These are phyloP conservation scores for Tympanuchus pallidicinctus DNA, from an alignment of 2,113 vertebrate species.

Conservation along the genomic window DNA sequence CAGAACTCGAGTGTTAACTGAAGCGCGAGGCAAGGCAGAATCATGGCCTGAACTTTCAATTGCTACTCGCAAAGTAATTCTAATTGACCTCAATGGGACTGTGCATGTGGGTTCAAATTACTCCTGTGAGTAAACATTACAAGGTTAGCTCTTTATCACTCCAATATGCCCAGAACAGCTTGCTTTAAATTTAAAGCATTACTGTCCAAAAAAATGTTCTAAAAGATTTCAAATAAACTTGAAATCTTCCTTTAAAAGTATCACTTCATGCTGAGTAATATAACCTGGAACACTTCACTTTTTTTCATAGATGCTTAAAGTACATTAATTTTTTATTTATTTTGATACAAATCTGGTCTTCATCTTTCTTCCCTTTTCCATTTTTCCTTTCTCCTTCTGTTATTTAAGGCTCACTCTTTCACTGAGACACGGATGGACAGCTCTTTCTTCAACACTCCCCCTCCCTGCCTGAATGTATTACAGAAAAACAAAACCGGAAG, in stretches of 20 bases:
- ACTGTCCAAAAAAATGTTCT: neutral
- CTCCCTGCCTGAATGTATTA: conserved; percentile 39
- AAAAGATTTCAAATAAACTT: neutral
- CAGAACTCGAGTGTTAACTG: conserved; percentile 22
- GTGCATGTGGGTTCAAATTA: neutral
- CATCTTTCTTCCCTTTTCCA: neutral
- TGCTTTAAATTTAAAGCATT: neutral
- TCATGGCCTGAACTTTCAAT: conserved; percentile 13
- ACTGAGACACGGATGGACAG: neutral
- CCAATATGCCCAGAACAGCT: neutral
- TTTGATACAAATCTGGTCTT: neutral
- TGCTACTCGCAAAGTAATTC: conserved; percentile 34
- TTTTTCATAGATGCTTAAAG: neutral
- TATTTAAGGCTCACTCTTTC: conserved; percentile 2
- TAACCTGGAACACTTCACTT: neutral
- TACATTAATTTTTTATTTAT: neutral
- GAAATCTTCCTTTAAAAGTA: neutral
- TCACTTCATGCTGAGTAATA: neutral
- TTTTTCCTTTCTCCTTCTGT: neutral
- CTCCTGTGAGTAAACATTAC: conserved; percentile 31
- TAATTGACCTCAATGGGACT: conserved; percentile 1
- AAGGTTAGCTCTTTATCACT: neutral
- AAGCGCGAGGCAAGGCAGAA: conserved; percentile 36
- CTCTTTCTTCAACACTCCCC: neutral
- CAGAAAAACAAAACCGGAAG: conserved; percentile 46